Evolutionary conservation across 2,797 vertebrate genomes (phyloP).

Genomic region (Meriones psammophilus): DNA sequence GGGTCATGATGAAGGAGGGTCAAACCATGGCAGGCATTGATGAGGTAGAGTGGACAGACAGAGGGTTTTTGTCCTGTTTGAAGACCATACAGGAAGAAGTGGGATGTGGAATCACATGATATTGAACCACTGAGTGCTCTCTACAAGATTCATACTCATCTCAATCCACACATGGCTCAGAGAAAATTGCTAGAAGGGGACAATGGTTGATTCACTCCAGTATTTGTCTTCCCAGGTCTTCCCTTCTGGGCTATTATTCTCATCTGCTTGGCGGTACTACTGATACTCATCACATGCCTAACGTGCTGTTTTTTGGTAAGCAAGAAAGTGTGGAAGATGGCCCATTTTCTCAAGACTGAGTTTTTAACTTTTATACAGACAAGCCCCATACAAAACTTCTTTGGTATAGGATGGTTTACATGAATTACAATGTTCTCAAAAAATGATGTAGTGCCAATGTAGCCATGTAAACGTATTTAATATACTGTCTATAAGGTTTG

Average conservation of each 20-base stretch:
- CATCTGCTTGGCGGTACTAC: constrained; percentile 69
- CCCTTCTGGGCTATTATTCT: constrained; percentile 83
- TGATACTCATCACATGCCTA: constrained; percentile 65
- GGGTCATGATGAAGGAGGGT: background rate
- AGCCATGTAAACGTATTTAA: background rate
- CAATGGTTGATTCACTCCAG: background rate
- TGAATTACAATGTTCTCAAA: background rate
- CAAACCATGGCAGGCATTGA: background rate
- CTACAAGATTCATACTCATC: background rate
- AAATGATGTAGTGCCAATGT: background rate
- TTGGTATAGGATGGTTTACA: background rate
- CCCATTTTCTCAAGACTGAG: background rate
- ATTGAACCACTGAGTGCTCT: background rate
- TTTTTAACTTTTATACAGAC: background rate
- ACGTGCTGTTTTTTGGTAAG: constrained; percentile 77
- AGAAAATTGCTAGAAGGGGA: background rate
- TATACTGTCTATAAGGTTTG: no score
- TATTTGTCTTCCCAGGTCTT: constrained; percentile 70
- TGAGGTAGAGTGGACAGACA: background rate
- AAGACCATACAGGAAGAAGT: background rate
- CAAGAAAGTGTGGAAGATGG: fast-evolving
- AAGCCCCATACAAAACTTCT: background rate
- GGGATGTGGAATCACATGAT: background rate
- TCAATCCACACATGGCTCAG: background rate
- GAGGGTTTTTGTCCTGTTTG: background rate